Evolutionary conservation across 2,113 vertebrate genomes (phyloP), one percentile per base, ranked within the genome.

Genomic region (Aldabrachelys gigantea): DNA sequence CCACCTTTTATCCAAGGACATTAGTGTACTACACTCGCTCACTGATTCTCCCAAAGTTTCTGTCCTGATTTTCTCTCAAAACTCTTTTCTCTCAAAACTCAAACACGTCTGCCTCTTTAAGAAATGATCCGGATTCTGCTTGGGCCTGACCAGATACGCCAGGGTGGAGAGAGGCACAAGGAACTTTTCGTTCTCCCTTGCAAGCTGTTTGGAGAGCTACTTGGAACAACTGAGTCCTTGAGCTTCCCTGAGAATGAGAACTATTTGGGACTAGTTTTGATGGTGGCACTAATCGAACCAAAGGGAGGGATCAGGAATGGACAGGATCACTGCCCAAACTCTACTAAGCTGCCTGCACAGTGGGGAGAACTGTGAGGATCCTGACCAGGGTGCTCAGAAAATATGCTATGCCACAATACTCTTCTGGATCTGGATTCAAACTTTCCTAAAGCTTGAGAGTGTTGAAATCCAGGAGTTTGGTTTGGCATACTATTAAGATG

Each of bases 91-190:
- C 24, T 29, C 4, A 44, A 1, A 19, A 56, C 12, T 10, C n/a
- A n/a, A n/a, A 49, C 12, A 8, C 44, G 38, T 4, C 4, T 22
- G 10, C 56, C 11, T 12, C 72, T 2, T 80, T 84, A 41, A 3
- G 59, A 57, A 82, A 29, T 13, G 29, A 1, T 24, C 87, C 25
- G 24, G 41, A 21, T 44, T 78, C 24, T 25, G 38, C 38, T 38
- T 72, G 22, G 41, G 80, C n/a, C 8, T 62, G 62, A 89, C 35
- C 1, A 84, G 3, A 14, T 52, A 14, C 0, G 0, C 5, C 5
- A 76, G 38, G 10, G 22, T 22, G 1, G 44, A 92, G 93, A 93
- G 62, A 90, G 91, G 6, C 4, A 85, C 10, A 89, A 57, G 0
- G 2, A 29, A 53, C 5, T 57, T 83, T 87, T 88, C 56, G 8